Evolutionary conservation across 2,797 vertebrate genomes (phyloP).

Genomic region (Podargus strigoides): DNA sequence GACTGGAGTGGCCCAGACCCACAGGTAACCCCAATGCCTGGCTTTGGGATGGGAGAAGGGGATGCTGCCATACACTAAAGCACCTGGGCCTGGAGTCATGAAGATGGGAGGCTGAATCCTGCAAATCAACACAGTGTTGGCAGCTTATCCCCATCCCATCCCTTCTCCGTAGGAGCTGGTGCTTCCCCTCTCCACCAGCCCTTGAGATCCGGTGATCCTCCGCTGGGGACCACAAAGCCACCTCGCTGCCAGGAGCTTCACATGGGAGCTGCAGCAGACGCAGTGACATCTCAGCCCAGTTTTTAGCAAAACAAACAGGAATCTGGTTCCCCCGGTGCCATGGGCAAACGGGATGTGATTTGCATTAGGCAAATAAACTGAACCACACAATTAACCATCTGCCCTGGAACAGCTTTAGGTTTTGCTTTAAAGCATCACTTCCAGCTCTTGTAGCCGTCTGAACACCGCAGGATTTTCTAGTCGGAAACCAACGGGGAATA

Average conservation of each 20-base stretch:
- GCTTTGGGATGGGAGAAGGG: not conserved
- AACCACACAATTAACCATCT: slow-evolving; percentile 31
- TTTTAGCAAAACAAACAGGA: slow-evolving; percentile 9
- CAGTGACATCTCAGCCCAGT: not conserved
- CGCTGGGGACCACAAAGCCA: not conserved
- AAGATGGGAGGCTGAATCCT: not conserved
- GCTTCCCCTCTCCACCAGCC: not conserved
- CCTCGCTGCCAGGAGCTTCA: not conserved
- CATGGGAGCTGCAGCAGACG: not conserved
- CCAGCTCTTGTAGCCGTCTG: not conserved
- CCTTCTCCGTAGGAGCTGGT: not conserved
- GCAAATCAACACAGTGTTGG: fast-evolving
- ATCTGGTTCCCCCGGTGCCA: not conserved
- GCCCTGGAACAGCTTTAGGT: not conserved
- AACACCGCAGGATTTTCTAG: not conserved
- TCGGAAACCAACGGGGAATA: not conserved
- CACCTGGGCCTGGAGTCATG: not conserved
- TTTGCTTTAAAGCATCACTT: slow-evolving; percentile 10
- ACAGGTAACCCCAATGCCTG: not conserved
- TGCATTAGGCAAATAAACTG: slow-evolving; percentile 50
- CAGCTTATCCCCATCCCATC: not conserved
- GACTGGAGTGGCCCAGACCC: not conserved
- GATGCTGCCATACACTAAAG: not conserved
- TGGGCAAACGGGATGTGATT: not conserved
- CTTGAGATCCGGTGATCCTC: not conserved